Base-by-base conservation (phyloP, 2,113 vertebrate species). In the Phainopepla nitens region DNA sequence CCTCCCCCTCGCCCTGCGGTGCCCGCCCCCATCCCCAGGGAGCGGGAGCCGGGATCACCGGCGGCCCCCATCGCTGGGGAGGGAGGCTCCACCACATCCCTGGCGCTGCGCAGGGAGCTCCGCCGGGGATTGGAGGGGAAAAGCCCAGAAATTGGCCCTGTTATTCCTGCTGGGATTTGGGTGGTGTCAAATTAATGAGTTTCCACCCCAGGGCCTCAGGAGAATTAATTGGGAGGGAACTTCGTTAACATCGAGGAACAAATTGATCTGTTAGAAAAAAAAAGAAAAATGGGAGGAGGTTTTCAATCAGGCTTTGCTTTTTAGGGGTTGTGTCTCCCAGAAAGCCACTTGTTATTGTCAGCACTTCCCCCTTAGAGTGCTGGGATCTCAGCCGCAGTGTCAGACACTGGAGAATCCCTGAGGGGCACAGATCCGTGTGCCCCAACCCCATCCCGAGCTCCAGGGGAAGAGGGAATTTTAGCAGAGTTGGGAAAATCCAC, bases 191-290 rank as follows among this genome's bases (percentile, higher is more conserved):
- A 85, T 79, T 49, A 72, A 85, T 85, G 95, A 75, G 61, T 36
- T 95, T 85, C 88, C 82, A 79, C 31, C 44, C 66, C 2, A 5
- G 61, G 53, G 66, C 78, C 77, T 85, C 70, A 20, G 6, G 73
- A 82, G 87, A 94, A 93, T 91, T 87, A 90, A 85, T 9, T 82
- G 82, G 87, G 87, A 93, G 73, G 84, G 78, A 36, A 68, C 78
- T 85, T 85, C 13, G 5, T 80, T 91, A 97, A 65, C 45, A 19
- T 7, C 3, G 62, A 84, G 57, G 57, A 85, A 53, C 16, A 71
- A 76, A 75, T 20, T 36, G 69, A 87, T 60, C 72, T 3, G 47
- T 49, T 35, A 12, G 44, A 58, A 31, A 16, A 62, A 53, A 44
- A 19, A 47, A 41, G n/a, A 27, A 60, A 20, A 50, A 61, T 36